Conservation (phyloP, 2,113 vertebrate genomes). For the Beaufortia kweichowensis region DNA sequence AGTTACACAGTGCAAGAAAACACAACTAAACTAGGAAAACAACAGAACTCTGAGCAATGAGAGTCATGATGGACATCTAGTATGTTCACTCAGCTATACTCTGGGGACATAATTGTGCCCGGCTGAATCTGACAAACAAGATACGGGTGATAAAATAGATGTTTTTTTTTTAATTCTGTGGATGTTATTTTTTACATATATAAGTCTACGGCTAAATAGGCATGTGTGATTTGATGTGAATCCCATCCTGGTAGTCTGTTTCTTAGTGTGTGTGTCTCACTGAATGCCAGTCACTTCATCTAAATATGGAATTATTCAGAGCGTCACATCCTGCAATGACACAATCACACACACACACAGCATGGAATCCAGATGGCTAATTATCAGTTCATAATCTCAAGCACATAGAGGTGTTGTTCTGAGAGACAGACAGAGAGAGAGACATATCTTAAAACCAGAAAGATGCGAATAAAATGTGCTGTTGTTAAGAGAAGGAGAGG, state of each 20-base stretch:
- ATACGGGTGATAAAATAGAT: too few species aligned
- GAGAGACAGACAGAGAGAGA: conserved; percentile 27
- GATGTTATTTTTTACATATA: too few species aligned
- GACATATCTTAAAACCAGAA: neutral
- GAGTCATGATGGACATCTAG: neutral
- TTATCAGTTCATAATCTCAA: conserved; percentile 55
- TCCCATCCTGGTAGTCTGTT: neutral
- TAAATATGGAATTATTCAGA: conserved; percentile 65
- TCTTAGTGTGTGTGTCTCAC: neutral
- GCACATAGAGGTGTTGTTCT: conserved; percentile 48
- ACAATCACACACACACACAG: conserved; percentile 38
- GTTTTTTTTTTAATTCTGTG: too few species aligned
- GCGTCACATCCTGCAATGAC: conserved; percentile 24
- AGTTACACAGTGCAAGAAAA: neutral
- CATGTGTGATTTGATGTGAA: neutral
- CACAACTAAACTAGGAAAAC: neutral
- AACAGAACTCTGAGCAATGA: neutral
- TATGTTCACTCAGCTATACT: too few species aligned
- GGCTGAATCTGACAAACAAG: too few species aligned
- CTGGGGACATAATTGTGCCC: too few species aligned
- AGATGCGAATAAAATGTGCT: conserved; percentile 9
- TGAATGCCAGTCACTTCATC: conserved; percentile 34
- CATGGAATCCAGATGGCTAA: conserved; percentile 55
- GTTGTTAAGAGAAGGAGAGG: neutral
- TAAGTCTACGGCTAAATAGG: neutral